Base-by-base conservation (phyloP, 2,113 vertebrate species). In the Centrocercus urophasianus region DNA sequence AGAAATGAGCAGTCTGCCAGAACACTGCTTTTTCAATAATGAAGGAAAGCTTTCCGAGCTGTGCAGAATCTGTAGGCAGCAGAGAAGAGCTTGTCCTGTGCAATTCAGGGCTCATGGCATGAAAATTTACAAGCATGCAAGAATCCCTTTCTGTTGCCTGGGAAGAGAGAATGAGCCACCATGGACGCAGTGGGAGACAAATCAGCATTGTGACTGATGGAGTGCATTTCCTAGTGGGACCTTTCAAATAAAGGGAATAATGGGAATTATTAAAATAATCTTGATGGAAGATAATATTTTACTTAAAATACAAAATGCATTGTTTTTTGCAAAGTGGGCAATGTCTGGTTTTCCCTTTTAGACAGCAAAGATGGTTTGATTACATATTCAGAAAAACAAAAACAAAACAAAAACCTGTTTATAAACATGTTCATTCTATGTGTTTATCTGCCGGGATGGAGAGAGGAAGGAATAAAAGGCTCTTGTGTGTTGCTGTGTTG, bases 141-240 rank as follows among this genome's bases (percentile, higher is more conserved):
- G 14, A 13, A 3, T 36, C 32, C 57, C 13, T 11, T 22, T 7
- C 48, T 50, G 5, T 21, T 67, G 40, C n/a, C 45, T 40, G 11
- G 36, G 22, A 19, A 61, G 42, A 28, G 64, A 34, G 42, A 65
- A 43, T 56, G 54, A 47, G 24, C 20, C 3, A 1, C n/a, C 18
- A 32, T 30, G 15, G 13, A 32, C 30, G 18, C 28, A 11, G 6
- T 0, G 0, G 27, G 22, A 61, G 8, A 9, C 10, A 38, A 18
- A 24, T 40, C 8, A 0, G 3, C 43, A 30, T 10, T 0, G 0
- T 1, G 22, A 21, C 2, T 0, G 3, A 47, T 9, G 3, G 45
- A 32, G 5, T 71, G 59, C 14, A 28, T 61, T 70, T 84, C 25
- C 52, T 21, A 2, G 11, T 19, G 38, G 32, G 52, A 38, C 38